Evolutionary conservation across 2,888 invertebrate species (phyloP).

Genomic region (Leucoma salicis): DNA sequence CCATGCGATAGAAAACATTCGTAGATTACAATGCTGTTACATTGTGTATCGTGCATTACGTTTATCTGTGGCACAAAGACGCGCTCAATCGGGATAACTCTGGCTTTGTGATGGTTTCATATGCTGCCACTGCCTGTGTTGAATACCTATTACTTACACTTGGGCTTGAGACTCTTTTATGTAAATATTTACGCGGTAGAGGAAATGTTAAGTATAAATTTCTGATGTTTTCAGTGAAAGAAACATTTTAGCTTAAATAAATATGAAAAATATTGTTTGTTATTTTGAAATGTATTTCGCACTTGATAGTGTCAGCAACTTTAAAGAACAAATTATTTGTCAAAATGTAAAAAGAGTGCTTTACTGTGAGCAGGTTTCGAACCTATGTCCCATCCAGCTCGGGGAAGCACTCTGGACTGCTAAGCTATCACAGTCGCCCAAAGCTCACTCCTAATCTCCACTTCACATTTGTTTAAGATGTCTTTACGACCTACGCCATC

Average conservation of each 20-base stretch:
- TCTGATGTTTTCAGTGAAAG: neutral
- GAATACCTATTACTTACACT: slow-evolving; percentile 17
- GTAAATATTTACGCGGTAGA: slow-evolving; percentile 8
- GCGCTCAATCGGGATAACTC: slow-evolving; percentile 65
- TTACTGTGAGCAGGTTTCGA: too few relatives aligned
- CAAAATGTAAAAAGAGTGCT: too few relatives aligned
- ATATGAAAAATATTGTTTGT: too few relatives aligned
- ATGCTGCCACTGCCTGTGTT: slow-evolving; percentile 11
- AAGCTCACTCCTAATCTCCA: too few relatives aligned
- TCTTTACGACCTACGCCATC: too few relatives aligned
- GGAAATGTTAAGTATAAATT: slow-evolving; percentile 5
- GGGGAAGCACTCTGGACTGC: too few relatives aligned
- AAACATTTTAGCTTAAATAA: neutral
- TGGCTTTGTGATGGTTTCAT: slow-evolving; percentile 54
- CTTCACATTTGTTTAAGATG: too few relatives aligned
- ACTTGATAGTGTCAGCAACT: too few relatives aligned
- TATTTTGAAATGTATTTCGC: too few relatives aligned
- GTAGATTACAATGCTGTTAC: slow-evolving; percentile 30
- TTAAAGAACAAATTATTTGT: too few relatives aligned
- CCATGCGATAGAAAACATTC: slow-evolving; percentile 25
- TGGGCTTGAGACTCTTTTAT: slow-evolving; percentile 8
- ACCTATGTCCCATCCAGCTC: too few relatives aligned
- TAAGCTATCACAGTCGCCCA: too few relatives aligned
- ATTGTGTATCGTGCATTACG: slow-evolving; percentile 47
- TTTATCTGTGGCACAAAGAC: slow-evolving; percentile 61